Evolutionary conservation across 2,888 invertebrate species (phyloP).

Genomic region (Synergus itoensis): DNA sequence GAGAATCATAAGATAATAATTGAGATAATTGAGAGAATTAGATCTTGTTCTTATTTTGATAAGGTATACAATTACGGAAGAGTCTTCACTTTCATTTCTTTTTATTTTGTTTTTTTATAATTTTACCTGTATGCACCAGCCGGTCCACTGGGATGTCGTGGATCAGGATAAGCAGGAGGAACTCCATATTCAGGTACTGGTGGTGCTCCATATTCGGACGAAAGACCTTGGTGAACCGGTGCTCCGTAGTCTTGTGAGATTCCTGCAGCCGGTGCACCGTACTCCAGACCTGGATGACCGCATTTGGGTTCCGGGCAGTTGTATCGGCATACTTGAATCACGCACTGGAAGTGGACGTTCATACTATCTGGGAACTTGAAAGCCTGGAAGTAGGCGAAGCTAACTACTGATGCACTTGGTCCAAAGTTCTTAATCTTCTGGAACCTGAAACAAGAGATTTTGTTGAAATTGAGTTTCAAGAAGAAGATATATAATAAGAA

Average conservation of each 20-base stretch:
- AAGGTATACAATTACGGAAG: not conserved
- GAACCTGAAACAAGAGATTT: conserved; percentile 82
- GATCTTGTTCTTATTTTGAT: not conserved
- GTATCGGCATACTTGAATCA: conserved; percentile 95
- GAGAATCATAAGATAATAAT: too few relatives aligned
- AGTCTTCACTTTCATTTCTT: not conserved
- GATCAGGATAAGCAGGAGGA: conserved; percentile 92
- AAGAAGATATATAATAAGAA: too few relatives aligned
- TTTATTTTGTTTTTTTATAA: not conserved
- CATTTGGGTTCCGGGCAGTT: conserved; percentile 96
- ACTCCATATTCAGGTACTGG: conserved; percentile 85
- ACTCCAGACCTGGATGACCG: conserved; percentile 80
- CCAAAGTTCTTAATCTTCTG: conserved; percentile 98
- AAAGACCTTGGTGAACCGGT: conserved; percentile 79
- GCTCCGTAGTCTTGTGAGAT: conserved; percentile 84
- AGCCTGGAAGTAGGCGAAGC: conserved; percentile 97
- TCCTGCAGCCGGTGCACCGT: conserved; percentile 77
- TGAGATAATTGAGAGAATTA: too few relatives aligned
- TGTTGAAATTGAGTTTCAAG: too few relatives aligned
- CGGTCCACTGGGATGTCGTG: conserved; percentile 91
- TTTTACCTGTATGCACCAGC: conserved; percentile 84
- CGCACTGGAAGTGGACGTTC: conserved; percentile 98
- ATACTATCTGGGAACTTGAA: conserved; percentile 98
- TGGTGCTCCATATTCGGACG: conserved; percentile 86
- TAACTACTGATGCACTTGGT: conserved; percentile 95